Evolutionary conservation across 2,113 vertebrate genomes (phyloP), one percentile per base, ranked within the genome.

Genomic region (Athene noctua): DNA sequence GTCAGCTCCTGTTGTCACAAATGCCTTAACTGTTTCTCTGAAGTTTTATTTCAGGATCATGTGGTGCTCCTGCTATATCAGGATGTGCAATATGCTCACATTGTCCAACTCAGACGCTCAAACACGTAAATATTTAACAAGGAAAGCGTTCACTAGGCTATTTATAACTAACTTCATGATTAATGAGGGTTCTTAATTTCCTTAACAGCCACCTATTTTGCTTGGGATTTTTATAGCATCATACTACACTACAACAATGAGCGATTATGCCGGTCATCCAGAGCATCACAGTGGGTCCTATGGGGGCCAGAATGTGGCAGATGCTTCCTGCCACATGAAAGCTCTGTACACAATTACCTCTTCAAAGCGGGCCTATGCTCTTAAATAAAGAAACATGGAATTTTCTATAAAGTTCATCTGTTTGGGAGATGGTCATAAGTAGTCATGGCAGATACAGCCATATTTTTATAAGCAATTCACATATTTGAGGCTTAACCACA

Each of bases 181-280:
- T 91, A 82, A 89, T 42, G 34, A 79, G n/a, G 25, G 46, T 34
- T 92, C 59, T 90, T 85, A 59, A 91, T 87, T 94, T 95, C 83
- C 88, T 86, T 62, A 89, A 91, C 32, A 62, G 73, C 42, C 62
- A 22, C 51, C 40, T 67, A 19, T 54, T 75, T 57, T 42, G 61
- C 40, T 32, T 79, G 57, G 61, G 63, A 74, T 88, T 86, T 87
- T 59, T 27, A 83, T n/a, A 79, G 68, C 62, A 75, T 42, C 30
- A 15, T 1, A 52, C 42, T 44, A 15, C 13, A 26, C 61, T 72
- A 47, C 25, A 72, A 47, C 49, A 88, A 94, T 1, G 5, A 46
- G 20, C 5, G 25, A 85, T 55, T 51, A 80, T 32, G 49, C 19
- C 5, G 20, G 27, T 55, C 29, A 80, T 29, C 52, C 81, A 88